Evolutionary conservation across 2,888 invertebrate species (phyloP).

Genomic region (Seira ritae): DNA sequence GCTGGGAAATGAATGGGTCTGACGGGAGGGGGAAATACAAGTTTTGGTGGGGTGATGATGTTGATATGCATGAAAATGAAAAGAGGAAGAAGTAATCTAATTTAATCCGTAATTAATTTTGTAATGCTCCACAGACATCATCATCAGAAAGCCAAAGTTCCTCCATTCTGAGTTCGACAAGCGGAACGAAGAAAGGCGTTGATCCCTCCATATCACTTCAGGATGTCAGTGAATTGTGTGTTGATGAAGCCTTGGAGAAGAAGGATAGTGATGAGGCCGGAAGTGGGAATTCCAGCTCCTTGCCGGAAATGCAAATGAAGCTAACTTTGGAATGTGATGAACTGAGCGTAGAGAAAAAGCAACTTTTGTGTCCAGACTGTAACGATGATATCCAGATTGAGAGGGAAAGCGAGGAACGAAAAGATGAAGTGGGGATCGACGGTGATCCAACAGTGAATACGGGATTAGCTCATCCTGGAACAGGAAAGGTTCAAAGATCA

Average conservation of each 20-base stretch:
- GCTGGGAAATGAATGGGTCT: conserved; percentile 22
- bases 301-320: conserved; percentile 42
- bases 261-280: too few species aligned
- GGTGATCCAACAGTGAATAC: conserved; percentile 32
- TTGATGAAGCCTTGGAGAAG: too few species aligned
- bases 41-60: neutral
- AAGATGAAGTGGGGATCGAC: neutral
- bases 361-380: conserved; percentile 65
- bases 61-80: neutral
- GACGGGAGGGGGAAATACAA: conserved; percentile 37
- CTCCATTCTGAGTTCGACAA: conserved; percentile 16
- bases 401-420: conserved; percentile 20
- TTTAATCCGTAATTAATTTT: neutral
- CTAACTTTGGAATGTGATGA: neutral
- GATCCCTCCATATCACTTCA: too few species aligned
- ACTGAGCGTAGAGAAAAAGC: neutral
- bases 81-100: conserved; percentile 13
- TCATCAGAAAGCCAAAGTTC: conserved; percentile 43
- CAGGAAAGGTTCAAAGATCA: neutral
- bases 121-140: conserved; percentile 19
- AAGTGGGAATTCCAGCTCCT: too few species aligned
- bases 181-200: too few species aligned
- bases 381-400: conserved; percentile 61
- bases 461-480: conserved; percentile 32
- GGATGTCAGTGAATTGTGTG: too few species aligned